These are phyloP conservation scores for Sebastes diploproa DNA, from an alignment of 2,797 vertebrate genomes.

Conservation along the genomic window DNA sequence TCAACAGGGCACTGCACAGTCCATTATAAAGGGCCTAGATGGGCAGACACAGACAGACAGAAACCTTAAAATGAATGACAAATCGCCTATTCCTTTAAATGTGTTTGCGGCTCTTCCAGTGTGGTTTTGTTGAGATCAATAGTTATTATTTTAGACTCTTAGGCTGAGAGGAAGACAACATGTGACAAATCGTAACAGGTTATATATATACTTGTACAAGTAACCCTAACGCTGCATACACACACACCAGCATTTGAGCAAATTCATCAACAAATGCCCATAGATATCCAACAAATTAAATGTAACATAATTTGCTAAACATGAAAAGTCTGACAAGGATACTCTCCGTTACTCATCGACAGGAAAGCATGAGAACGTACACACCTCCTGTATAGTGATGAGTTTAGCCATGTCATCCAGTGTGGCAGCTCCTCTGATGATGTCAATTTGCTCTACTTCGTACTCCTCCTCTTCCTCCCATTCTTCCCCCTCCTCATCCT, in stretches of 20 bases:
- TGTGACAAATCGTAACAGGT: not conserved
- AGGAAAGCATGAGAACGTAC: constrained; percentile 18
- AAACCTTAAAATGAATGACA: not conserved
- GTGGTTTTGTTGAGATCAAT: not conserved
- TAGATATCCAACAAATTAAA: not conserved
- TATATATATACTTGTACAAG: not conserved
- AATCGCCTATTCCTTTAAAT: not conserved
- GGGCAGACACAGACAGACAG: not conserved
- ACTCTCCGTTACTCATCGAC: not conserved
- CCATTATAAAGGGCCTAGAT: not conserved
- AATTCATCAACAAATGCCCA: not conserved
- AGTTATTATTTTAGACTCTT: not conserved
- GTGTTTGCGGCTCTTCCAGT: not conserved
- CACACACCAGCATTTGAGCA: not conserved
- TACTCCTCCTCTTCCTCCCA: constrained; percentile 57
- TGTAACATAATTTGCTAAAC: not conserved
- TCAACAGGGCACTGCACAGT: not conserved
- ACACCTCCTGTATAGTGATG: constrained; percentile 95
- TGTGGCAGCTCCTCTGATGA: constrained; percentile 84
- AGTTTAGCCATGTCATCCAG: constrained; percentile 93
- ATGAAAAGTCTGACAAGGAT: not conserved
- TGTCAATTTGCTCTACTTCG: constrained; percentile 60
- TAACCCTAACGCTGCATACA: not conserved
- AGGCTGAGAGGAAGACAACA: not conserved
- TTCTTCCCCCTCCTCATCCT: not conserved